These are phyloP conservation scores for Tokudaia tokunoshimensis DNA, from an alignment of 2,797 vertebrate species.

Conservation along the genomic window DNA sequence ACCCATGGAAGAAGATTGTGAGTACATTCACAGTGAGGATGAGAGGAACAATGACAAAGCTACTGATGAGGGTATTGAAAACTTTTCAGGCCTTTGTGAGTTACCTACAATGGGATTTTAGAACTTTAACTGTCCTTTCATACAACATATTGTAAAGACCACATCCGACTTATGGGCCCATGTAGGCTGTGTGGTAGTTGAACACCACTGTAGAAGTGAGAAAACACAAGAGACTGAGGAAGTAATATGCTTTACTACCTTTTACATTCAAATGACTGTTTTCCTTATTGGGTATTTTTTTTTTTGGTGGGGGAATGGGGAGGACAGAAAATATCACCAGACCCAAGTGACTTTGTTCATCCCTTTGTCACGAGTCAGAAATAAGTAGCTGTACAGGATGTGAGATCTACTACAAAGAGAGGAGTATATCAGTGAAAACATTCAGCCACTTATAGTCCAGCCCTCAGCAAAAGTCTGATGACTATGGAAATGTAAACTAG, in stretches of 20 bases:
- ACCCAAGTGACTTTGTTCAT: neutral
- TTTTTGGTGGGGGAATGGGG: too few species aligned
- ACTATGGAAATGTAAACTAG: neutral
- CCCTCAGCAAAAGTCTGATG: neutral
- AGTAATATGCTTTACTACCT: neutral
- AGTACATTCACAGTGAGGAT: neutral
- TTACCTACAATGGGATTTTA: neutral
- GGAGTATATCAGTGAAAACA: neutral
- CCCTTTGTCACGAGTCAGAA: neutral
- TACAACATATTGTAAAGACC: neutral
- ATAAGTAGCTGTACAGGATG: neutral
- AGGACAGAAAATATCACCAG: neutral
- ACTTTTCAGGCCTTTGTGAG: neutral
- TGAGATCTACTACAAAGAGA: neutral
- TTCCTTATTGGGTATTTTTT: neutral
- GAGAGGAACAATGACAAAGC: neutral
- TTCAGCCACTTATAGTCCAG: neutral
- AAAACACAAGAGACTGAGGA: neutral
- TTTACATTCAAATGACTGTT: neutral
- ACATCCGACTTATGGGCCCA: neutral
- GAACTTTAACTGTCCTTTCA: neutral
- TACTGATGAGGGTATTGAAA: neutral
- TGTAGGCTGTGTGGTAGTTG: neutral
- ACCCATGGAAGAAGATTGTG: neutral
- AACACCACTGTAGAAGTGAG: too few species aligned